Base-by-base conservation (phyloP, 2,888 invertebrate genomes). In the Lypha dubia region DNA sequence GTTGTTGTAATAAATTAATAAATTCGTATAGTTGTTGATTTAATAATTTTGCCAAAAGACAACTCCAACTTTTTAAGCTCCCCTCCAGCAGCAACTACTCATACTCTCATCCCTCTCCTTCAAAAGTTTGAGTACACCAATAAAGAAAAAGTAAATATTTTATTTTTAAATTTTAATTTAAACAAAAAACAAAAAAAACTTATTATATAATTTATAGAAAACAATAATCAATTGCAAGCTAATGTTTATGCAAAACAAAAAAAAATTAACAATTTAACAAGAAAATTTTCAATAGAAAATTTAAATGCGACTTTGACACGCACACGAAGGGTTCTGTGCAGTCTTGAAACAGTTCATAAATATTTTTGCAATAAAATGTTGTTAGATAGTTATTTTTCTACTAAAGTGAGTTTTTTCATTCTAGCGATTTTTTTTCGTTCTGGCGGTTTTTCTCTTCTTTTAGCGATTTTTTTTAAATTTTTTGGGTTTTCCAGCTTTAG, bases 131-230 rank as follows among this genome's bases (percentile, higher is more conserved):
- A 49, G 28, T 22, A 60, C 22, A 60, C n/a, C 38, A 38, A 56
- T 58, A 60, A 22, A 41, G 41, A 65, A 63, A 60, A 76, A 60
- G 76, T 76, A 76, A 76, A 58, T 67, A 67, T 76, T 28, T 56
- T 56, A 44, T 56, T 41, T 65, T 13, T 51, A 17, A 15, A 53
- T 63, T 63, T 75, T 44, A 75, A 22, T 49, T 49, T 46, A 32
- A 20, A 28, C 8, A 44, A 75, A 76, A 56, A 53, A 38, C 3
- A 17, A 41, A 41, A 17, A 20, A 38, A 38, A 38, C 13, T 9
- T 35, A 56, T 28, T 28, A 28, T 6, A 11, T 17, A 28, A 17
- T 58, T 32, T 11, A 35, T 35, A 8, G 0, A 58, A 17, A 58
- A 51, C 22, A 24, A 53, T 5, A 49, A 49, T 20, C 24, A 24